Conservation (phyloP, 2,797 vertebrate genomes). For the Erethizon dorsatum region DNA sequence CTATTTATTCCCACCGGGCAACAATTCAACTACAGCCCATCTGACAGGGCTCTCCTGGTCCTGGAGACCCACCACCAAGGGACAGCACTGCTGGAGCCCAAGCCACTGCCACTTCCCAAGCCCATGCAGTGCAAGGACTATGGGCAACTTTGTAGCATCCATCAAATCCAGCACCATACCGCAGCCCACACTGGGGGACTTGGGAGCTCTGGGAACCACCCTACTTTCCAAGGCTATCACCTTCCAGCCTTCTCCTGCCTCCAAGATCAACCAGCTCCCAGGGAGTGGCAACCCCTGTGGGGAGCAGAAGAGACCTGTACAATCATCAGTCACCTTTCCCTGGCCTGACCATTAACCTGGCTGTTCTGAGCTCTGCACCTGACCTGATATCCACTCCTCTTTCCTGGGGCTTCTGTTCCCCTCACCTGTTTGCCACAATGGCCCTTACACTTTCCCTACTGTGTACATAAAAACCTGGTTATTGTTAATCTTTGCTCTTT, state of each 20-base stretch:
- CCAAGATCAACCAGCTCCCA: neutral
- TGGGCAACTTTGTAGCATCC: neutral
- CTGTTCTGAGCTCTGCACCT: neutral
- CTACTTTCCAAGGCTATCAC: neutral
- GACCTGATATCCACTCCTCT: neutral
- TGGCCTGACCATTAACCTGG: neutral
- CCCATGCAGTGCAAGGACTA: neutral
- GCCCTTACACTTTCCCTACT: neutral
- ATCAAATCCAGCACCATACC: neutral
- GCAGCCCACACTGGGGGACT: neutral
- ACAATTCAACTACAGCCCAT: neutral
- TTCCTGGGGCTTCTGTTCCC: neutral
- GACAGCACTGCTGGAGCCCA: neutral
- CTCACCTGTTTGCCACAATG: neutral
- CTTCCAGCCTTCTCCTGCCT: neutral
- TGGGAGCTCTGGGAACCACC: neutral
- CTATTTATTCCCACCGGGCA: neutral
- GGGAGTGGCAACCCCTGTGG: neutral
- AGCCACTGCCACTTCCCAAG: neutral
- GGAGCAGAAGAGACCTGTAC: neutral
- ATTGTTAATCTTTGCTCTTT: slow-evolving; percentile 54
- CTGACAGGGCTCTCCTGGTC: neutral
- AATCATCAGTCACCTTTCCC: neutral
- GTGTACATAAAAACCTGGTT: neutral
- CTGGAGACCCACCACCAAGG: neutral